Evolutionary conservation across 2,888 invertebrate species (phyloP).

Genomic region (Ramazzottius varieornatus): DNA sequence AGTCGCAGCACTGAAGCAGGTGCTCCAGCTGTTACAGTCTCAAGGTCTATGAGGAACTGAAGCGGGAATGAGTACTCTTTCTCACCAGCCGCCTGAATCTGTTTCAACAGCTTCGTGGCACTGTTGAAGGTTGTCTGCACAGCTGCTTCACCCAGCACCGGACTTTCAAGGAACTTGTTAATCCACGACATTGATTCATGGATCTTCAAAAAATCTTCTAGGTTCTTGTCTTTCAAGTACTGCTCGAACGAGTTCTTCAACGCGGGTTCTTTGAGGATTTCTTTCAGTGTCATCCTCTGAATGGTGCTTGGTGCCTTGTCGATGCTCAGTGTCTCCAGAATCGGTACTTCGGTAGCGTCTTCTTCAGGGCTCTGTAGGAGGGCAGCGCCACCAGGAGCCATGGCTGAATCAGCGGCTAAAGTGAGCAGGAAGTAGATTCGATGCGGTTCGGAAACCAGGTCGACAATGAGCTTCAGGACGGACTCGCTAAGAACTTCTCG

Average conservation of each 20-base stretch:
- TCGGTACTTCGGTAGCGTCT: not conserved
- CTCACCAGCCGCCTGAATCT: not conserved
- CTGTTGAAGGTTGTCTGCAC: not conserved
- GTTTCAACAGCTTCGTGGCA: not conserved
- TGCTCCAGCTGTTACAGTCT: no score
- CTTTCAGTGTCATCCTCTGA: not conserved
- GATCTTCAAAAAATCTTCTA: not conserved
- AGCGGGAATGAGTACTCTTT: not conserved
- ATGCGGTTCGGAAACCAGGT: not conserved
- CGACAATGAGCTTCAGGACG: not conserved
- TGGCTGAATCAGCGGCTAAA: not conserved
- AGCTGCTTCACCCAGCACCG: not conserved
- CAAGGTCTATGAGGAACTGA: no score
- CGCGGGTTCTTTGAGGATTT: constrained; percentile 1
- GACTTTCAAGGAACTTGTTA: not conserved
- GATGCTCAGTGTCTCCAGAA: not conserved
- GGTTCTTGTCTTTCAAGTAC: not conserved
- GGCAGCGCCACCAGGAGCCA: not conserved
- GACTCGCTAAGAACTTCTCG: not conserved
- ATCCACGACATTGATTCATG: not conserved
- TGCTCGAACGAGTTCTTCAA: not conserved
- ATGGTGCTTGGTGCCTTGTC: not conserved
- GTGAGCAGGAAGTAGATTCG: not conserved
- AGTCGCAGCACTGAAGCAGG: no score
- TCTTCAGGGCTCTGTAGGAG: not conserved